Percentiles rank a stretch among this genome's conserved stretches.
Evolutionary conservation across 1,140 invertebrate species (phyloP).

Genomic region (Drosophila virilis): DNA sequence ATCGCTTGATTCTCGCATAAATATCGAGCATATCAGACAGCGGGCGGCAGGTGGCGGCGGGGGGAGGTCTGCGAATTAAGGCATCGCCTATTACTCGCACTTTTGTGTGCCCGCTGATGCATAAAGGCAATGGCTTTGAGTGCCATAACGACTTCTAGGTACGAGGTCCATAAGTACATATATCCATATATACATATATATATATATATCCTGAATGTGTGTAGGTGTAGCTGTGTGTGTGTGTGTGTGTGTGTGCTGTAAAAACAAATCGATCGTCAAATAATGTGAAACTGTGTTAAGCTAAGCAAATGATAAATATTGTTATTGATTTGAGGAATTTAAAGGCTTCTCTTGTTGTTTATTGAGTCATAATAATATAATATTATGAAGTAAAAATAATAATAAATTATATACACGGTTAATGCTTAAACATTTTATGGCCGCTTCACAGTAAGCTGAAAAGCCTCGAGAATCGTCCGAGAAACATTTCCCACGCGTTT

Average conservation of each 20-base stretch:
- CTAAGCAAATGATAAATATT: constrained; percentile 57
- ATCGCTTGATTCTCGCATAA: constrained; percentile 78
- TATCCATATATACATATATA: constrained; percentile 10
- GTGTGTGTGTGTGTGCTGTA: constrained; percentile 6
- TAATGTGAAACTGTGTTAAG: constrained; percentile 57
- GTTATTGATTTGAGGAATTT: constrained; percentile 50
- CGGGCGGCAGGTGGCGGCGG: not conserved
- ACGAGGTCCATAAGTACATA: constrained; percentile 28
- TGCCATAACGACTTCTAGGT: constrained; percentile 72
- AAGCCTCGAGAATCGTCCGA: too few species aligned
- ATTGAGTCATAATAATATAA: constrained; percentile 8
- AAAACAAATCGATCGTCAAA: constrained; percentile 38
- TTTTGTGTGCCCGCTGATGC: constrained; percentile 73
- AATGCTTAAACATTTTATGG: not conserved
- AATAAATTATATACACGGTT: too few species aligned
- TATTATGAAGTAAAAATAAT: not conserved
- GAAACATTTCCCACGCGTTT: too few species aligned
- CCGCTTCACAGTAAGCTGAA: not conserved
- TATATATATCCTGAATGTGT: constrained; percentile 48
- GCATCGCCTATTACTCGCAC: constrained; percentile 37
- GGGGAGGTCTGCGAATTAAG: not conserved
- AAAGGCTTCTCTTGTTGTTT: constrained; percentile 1
- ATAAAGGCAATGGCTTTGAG: constrained; percentile 71
- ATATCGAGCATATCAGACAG: constrained; percentile 69
- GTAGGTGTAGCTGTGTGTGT: not conserved